These are phyloP conservation scores for Vespertilio murinus DNA, from an alignment of 2,797 vertebrate genomes.

Conservation along the genomic window DNA sequence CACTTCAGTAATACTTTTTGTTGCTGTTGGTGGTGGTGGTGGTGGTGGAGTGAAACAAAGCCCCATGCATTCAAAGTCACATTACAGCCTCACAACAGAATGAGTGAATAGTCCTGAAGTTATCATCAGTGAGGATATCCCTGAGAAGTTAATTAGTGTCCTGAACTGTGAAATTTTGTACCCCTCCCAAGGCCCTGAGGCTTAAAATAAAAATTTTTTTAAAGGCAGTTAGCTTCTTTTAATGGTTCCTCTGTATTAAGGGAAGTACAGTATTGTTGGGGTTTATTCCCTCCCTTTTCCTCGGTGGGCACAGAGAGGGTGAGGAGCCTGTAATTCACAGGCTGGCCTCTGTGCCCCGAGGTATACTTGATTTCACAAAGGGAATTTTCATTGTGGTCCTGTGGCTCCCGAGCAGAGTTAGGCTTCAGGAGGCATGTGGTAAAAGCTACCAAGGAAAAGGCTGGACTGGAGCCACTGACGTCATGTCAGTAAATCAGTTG, in stretches of 20 bases:
- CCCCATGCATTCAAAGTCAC: background rate
- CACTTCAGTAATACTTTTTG: constrained; percentile 51
- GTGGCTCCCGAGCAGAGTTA: constrained; percentile 89
- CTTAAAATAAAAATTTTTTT: too few species aligned
- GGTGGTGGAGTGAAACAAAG: constrained; percentile 68
- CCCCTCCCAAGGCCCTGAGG: background rate
- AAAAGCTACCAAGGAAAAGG: constrained; percentile 92
- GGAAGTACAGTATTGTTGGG: constrained; percentile 81
- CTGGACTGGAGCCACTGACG: constrained; percentile 95
- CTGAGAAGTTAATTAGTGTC: constrained; percentile 78
- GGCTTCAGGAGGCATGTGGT: constrained; percentile 90
- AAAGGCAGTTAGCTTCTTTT: constrained; percentile 81
- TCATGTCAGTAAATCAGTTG: constrained; percentile 95
- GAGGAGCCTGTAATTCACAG: constrained; percentile 82
- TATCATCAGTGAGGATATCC: constrained; percentile 43
- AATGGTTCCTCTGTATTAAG: constrained; percentile 81
- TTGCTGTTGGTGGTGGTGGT: constrained; percentile 22
- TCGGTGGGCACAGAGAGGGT: constrained; percentile 67
- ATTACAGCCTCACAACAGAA: background rate
- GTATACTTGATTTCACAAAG: constrained; percentile 92
- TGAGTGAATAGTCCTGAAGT: constrained; percentile 51
- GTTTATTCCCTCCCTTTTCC: constrained; percentile 65
- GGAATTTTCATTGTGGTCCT: constrained; percentile 92
- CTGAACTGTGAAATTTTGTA: constrained; percentile 74
- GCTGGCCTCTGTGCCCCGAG: constrained; percentile 87